Evolutionary conservation across 2,113 vertebrate species (phyloP).

Genomic region (Donacobius atricapilla): DNA sequence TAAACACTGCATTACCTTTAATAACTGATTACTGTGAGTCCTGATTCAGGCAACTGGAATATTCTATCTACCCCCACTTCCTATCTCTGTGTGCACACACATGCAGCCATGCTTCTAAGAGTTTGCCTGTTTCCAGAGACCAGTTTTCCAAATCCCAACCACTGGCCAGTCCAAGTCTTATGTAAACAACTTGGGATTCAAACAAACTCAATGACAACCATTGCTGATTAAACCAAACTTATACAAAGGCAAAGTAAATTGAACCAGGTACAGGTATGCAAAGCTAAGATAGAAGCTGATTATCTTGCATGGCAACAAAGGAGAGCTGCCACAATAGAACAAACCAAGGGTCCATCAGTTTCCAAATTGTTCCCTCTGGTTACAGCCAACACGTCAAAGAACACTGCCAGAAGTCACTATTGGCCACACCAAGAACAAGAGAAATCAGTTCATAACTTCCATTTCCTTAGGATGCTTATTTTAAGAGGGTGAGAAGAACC

Average conservation of each 20-base stretch:
- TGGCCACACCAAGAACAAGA: background rate
- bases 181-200: background rate
- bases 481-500: background rate
- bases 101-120: background rate
- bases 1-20: background rate
- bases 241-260: conserved; percentile 49
- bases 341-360: background rate
- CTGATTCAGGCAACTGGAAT: background rate
- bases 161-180: background rate
- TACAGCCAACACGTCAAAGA: conserved; percentile 10
- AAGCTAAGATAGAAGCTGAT: conserved; percentile 44
- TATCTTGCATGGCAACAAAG: background rate
- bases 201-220: conserved; percentile 29
- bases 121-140: background rate
- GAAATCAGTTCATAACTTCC: background rate
- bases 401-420: background rate
- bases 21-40: background rate
- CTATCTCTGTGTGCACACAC: background rate
- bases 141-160: background rate
- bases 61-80: background rate
- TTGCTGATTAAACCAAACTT: background rate
- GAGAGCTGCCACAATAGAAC: background rate
- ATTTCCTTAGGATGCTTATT: background rate
- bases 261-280: background rate
- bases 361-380: background rate